Evolutionary conservation across 2,797 vertebrate genomes (phyloP).

Genomic region (Fistularia tabacaria): DNA sequence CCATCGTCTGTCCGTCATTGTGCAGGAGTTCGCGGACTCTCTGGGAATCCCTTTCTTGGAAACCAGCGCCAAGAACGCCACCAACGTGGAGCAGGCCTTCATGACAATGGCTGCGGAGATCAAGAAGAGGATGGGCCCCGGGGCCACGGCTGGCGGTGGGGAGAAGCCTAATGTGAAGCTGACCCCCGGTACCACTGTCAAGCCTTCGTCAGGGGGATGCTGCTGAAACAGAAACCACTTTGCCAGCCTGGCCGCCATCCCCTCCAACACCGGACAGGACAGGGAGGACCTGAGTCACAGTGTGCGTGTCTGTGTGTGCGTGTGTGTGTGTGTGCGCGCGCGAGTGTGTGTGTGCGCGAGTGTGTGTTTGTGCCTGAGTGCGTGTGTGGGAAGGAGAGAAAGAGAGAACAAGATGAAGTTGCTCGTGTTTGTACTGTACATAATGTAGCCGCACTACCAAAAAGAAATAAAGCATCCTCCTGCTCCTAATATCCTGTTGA

Average conservation of each 20-base stretch:
- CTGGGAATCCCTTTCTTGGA: constrained; percentile 98
- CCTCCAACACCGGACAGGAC: constrained; percentile 37
- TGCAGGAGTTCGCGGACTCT: constrained; percentile 97
- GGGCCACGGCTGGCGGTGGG: constrained; percentile 88
- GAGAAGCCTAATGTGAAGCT: constrained; percentile 97
- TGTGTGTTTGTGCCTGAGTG: neutral
- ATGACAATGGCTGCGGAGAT: constrained; percentile 99
- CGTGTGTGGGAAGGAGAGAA: constrained; percentile 1
- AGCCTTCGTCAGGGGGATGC: constrained; percentile 94
- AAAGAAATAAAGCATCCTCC: constrained; percentile 58
- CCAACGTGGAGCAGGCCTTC: constrained; percentile 99
- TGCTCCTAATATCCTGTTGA: constrained; percentile 52
- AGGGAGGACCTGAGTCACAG: constrained; percentile 33
- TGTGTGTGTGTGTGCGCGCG: no score
- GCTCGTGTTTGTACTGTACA: constrained; percentile 96
- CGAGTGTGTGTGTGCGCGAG: neutral
- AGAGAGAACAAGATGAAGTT: constrained; percentile 74
- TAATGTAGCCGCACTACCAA: constrained; percentile 93
- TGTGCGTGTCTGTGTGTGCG: constrained; percentile 6
- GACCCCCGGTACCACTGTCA: constrained; percentile 92
- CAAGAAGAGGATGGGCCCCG: constrained; percentile 98
- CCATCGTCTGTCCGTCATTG: constrained; percentile 1
- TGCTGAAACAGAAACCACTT: constrained; percentile 83
- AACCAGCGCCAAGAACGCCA: constrained; percentile 98
- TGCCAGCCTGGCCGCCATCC: constrained; percentile 15